phyloP scores from a whole-genome alignment of 2,888 invertebrate genomes.

The Hypomecis punctinalis region DNA sequence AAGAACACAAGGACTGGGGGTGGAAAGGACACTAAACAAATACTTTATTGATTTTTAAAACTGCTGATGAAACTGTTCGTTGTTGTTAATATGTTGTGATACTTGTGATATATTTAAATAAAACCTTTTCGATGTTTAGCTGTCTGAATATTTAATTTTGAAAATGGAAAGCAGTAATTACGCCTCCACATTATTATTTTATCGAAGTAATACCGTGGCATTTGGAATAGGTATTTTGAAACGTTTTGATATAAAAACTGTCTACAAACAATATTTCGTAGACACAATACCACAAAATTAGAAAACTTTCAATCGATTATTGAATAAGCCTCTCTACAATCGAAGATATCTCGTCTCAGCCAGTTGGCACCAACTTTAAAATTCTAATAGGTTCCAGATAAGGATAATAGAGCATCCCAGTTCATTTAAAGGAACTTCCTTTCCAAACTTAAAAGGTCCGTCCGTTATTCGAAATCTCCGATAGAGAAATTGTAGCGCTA shows the following conservation, averaged over 20 bases:
- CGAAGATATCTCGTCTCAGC: slow-evolving; percentile 7
- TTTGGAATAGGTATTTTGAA: no score
- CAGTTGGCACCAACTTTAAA: slow-evolving; percentile 27
- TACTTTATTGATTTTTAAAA: slow-evolving; percentile 18
- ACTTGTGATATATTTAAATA: slow-evolving; percentile 39
- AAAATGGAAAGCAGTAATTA: background rate
- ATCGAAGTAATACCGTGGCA: no score
- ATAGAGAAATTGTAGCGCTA: background rate
- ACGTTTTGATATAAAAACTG: no score
- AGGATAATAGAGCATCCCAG: slow-evolving; percentile 14
- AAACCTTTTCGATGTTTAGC: slow-evolving; percentile 12
- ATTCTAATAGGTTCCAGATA: slow-evolving; percentile 24
- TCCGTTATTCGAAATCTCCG: background rate
- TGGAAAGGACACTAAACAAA: slow-evolving; percentile 78
- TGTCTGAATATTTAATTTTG: background rate
- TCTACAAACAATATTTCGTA: background rate
- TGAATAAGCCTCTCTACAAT: background rate
- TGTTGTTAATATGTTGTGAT: slow-evolving; percentile 72
- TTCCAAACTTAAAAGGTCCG: background rate
- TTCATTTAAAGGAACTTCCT: slow-evolving; percentile 13
- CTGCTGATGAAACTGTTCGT: slow-evolving; percentile 50
- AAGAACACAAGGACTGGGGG: slow-evolving; percentile 92
- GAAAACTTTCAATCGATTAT: background rate
- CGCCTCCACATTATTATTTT: no score
- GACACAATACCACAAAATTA: background rate